Conservation (phyloP, 2,113 vertebrate species). For the Haplotaxodon microlepis region DNA sequence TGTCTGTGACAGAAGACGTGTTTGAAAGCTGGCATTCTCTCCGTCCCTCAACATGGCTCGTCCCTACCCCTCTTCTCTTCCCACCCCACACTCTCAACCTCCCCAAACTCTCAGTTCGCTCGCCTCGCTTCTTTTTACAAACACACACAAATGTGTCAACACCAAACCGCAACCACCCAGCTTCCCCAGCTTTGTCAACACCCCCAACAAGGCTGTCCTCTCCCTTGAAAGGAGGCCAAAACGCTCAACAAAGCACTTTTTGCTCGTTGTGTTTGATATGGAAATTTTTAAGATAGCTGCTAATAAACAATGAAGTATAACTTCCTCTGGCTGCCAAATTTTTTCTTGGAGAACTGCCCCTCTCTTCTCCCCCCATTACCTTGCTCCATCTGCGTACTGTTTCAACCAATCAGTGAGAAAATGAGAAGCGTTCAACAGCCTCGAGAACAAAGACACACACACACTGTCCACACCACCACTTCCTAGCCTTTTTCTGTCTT, state of each 20-base stretch:
- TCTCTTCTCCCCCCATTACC: background rate
- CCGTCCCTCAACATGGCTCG: background rate
- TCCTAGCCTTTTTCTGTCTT: background rate
- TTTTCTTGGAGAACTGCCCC: background rate
- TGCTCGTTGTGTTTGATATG: slow-evolving; percentile 17
- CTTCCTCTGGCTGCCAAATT: background rate
- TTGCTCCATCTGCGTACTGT: slow-evolving; percentile 4
- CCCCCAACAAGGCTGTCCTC: background rate
- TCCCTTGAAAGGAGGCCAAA: slow-evolving; percentile 8
- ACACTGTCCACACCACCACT: background rate
- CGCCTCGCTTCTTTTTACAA: background rate
- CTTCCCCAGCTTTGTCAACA: background rate
- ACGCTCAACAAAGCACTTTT: background rate
- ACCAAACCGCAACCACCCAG: background rate
- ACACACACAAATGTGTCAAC: background rate
- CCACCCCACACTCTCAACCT: background rate
- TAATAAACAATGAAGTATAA: slow-evolving; percentile 35
- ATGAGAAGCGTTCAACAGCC: slow-evolving; percentile 1
- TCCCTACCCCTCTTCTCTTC: background rate
- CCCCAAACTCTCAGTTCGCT: background rate
- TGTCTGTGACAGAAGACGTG: background rate
- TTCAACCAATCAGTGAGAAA: background rate
- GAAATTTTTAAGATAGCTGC: slow-evolving; percentile 8
- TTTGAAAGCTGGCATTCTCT: slow-evolving; percentile 11
- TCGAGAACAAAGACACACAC: background rate